Base-by-base conservation (phyloP, 2,113 vertebrate species). In the Lagenorhynchus albirostris region DNA sequence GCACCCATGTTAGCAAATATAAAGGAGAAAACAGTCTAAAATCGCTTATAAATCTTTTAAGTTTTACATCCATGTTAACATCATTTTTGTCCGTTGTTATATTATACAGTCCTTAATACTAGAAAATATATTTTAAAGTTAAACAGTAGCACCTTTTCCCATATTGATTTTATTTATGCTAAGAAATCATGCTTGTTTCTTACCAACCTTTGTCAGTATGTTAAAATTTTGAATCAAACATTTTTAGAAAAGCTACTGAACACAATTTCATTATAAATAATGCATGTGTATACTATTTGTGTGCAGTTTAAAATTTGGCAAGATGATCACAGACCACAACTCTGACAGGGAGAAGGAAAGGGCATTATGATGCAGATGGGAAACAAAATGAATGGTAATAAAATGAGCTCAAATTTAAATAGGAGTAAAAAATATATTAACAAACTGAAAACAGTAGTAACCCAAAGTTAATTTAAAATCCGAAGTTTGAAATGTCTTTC, bases 381-480 rank as follows among this genome's bases (percentile, higher is more conserved):
- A 84, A 47, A 12, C 18, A 41, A 91, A 74, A 86, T 60, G 95
- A 95, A 92, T 38, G 55, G 62, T 92, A 87, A 92, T 74, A 80
- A 92, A 98, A 86, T 21, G 38, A 84, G 50, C 63, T 97, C 80
- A 79, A 97, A 96, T 92, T 98, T 97, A 98, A 98, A 98, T 92
- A 96, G 73, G 96, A 98, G 95, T 85, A 95, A 96, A 94, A 98
- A 91, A 92, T 94, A 96, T 85, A 96, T 97, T 29, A 94, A 92
- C 89, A 86, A 94, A 92, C 13, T 92, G 85, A 98, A 98, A 98
- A 84, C 95, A 97, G 96, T 84, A 98, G 84, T 97, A 90, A 91
- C n/a, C 53, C 95, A 55, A 89, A 91, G 81, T 62, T 96, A 97
- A 96, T 70, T 95, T 96, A 55, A 89, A 80, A 88, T 96, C 87